A percentile compares a stretch with the other conserved stretches of the same genome.
Evolutionary conservation across 2,888 invertebrate genomes (phyloP).

Genomic region (Zeuzera pyrina): DNA sequence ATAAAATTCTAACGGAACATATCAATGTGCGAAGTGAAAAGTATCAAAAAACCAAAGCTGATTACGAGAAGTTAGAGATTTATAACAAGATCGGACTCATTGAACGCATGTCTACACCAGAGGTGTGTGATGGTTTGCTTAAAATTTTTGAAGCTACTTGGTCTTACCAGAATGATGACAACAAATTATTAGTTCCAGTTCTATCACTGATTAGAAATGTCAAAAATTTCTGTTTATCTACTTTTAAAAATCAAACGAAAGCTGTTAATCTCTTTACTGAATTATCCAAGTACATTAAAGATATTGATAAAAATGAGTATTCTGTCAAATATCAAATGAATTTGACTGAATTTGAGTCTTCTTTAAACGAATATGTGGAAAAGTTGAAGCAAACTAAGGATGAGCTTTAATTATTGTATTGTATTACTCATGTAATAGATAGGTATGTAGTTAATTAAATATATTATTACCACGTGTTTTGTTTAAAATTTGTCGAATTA

Average conservation of each 20-base stretch:
- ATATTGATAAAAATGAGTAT: slow-evolving; percentile 1
- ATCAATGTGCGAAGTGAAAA: slow-evolving; percentile 24
- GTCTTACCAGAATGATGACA: slow-evolving; percentile 23
- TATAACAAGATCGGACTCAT: slow-evolving; percentile 49
- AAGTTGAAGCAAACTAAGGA: slow-evolving; percentile 29
- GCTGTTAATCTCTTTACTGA: slow-evolving; percentile 14
- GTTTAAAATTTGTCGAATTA: not conserved
- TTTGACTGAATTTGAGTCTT: slow-evolving; percentile 20
- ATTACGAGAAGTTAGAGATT: slow-evolving; percentile 25
- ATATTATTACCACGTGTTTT: not conserved
- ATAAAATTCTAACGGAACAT: slow-evolving; percentile 49
- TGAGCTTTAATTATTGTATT: slow-evolving; percentile 30
- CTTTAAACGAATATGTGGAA: slow-evolving; percentile 31
- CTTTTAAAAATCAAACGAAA: slow-evolving; percentile 26
- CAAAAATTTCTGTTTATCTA: slow-evolving; percentile 35
- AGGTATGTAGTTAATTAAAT: not conserved
- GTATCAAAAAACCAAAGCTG: slow-evolving; percentile 19
- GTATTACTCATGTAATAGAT: not conserved
- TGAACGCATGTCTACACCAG: slow-evolving; percentile 35
- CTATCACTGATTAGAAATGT: slow-evolving; percentile 36
- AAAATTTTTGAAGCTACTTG: slow-evolving; percentile 33
- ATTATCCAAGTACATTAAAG: slow-evolving; percentile 3
- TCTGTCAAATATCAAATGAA: slow-evolving; percentile 19
- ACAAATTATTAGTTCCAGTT: slow-evolving; percentile 25
- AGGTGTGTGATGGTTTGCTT: slow-evolving; percentile 42